Conservation (phyloP, 2,888 invertebrate species). For the Ophioninae sp. region DNA sequence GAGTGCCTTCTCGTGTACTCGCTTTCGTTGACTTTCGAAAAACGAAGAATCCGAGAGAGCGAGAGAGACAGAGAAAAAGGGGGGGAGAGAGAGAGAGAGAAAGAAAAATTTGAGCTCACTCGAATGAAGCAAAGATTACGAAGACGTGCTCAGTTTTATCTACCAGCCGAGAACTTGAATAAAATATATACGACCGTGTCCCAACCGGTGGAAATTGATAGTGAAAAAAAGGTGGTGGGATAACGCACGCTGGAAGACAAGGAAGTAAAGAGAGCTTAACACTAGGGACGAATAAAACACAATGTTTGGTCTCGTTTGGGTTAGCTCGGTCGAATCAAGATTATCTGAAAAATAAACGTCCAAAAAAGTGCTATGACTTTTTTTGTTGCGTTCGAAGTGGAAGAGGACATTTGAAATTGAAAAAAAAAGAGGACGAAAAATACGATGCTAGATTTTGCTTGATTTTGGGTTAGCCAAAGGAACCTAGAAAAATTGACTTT, state of each 20-base stretch:
- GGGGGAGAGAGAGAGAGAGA: conserved; percentile 13
- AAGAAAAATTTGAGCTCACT: conserved; percentile 7
- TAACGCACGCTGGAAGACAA: neutral
- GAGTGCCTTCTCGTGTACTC: neutral
- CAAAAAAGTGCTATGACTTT: too few species aligned
- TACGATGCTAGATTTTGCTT: too few species aligned
- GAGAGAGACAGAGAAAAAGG: conserved; percentile 14
- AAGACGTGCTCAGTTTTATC: neutral
- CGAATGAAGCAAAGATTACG: conserved; percentile 21
- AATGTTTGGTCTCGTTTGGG: neutral
- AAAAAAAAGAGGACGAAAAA: too few species aligned
- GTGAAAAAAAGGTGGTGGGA: neutral
- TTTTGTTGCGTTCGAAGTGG: too few species aligned
- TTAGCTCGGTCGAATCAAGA: neutral
- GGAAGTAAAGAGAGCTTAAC: neutral
- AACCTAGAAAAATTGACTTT: too few species aligned
- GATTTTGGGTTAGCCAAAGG: too few species aligned
- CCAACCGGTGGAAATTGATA: neutral
- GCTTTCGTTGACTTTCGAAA: conserved; percentile 9
- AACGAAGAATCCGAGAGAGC: conserved; percentile 30
- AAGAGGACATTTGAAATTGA: too few species aligned
- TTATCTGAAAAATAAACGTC: too few species aligned
- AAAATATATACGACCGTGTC: neutral
- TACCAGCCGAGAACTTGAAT: too few species aligned
- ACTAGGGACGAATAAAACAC: neutral